Conservation (phyloP, 1,140 invertebrate genomes). For the Drosophila parabipectinata region DNA sequence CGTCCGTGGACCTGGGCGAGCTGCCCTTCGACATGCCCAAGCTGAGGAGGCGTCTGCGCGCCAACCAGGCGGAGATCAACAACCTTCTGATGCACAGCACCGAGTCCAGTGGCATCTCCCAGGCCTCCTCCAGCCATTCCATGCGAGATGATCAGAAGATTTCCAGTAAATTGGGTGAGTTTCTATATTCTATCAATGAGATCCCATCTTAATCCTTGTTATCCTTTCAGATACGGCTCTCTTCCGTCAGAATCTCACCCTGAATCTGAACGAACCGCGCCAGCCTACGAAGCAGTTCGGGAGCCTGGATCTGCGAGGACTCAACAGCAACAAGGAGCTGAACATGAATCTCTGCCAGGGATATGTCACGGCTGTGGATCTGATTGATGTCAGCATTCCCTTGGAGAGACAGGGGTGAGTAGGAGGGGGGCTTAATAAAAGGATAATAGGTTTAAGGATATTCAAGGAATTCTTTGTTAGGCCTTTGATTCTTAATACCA, state of each 20-base stretch:
- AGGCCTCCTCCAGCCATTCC: conserved; percentile 91
- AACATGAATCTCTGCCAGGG: conserved; percentile 86
- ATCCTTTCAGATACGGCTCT: conserved; percentile 76
- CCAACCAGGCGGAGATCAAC: conserved; percentile 78
- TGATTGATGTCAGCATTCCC: conserved; percentile 91
- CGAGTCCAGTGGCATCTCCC: conserved; percentile 88
- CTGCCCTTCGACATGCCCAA: conserved; percentile 96
- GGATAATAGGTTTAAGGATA: neutral
- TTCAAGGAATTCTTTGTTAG: neutral
- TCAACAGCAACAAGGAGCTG: conserved; percentile 83
- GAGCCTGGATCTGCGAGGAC: conserved; percentile 74
- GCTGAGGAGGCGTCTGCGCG: conserved; percentile 87
- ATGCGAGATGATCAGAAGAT: conserved; percentile 88
- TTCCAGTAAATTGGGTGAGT: conserved; percentile 72
- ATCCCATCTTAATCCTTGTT: neutral
- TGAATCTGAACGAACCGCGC: conserved; percentile 87
- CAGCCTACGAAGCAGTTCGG: conserved; percentile 77
- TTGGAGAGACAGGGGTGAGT: conserved; percentile 93
- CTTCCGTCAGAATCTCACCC: conserved; percentile 88
- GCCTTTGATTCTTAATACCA: no score
- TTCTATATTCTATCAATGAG: no score
- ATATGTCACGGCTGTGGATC: conserved; percentile 87
- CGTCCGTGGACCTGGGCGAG: conserved; percentile 90
- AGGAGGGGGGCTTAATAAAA: no score
- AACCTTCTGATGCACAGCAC: conserved; percentile 85